Base-by-base conservation (phyloP, 2,113 vertebrate species). In the Grammomys dolichurus region DNA sequence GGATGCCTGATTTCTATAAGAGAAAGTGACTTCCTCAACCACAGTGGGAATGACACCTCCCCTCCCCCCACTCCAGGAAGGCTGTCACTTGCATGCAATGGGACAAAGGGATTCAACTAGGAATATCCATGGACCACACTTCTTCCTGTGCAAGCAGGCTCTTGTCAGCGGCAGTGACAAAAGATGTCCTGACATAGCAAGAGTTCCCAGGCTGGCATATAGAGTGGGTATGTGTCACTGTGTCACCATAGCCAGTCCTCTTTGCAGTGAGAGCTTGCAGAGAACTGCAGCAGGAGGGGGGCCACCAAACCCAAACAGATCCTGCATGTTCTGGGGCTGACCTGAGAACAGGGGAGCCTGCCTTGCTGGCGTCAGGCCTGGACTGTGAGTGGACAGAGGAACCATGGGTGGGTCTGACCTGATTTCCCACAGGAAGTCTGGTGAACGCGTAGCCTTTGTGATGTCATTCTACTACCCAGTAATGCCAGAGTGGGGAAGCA, bases 111-210 rank as follows among this genome's bases (percentile, higher is more conserved):
- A 43, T 20, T 86, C 69, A 46, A 19, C 54, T 22, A 20, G 43
- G 22, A 7, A 33, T 8, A 4, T 31, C 33, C 1, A 9, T 3
- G 56, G 51, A 11, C 11, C 63, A 2, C 7, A 0, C 11, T 26
- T 58, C 48, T 40, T 33, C 36, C 54, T 87, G 13, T 28, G 19
- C 48, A 54, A 72, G 11, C 0, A 10, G n/a, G n/a, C 6, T 86
- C 3, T 65, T 43, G 20, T 70, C 43, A 8, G 43, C 17, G 36
- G 51, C 9, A 67, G 33, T 20, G n/a, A 33, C 0, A 16, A 36
- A 26, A 26, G 17, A 46, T 43, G 13, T 43, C 60, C 7, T 1
- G 60, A 36, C 16, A 31, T n/a, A 31, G 33, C 13, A 40, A 40
- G 85, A 92, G 13, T 33, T 46, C 36, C 33, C 1, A 1, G 24